Conservation (phyloP, 2,797 vertebrate genomes). For the Sardinella longiceps region DNA sequence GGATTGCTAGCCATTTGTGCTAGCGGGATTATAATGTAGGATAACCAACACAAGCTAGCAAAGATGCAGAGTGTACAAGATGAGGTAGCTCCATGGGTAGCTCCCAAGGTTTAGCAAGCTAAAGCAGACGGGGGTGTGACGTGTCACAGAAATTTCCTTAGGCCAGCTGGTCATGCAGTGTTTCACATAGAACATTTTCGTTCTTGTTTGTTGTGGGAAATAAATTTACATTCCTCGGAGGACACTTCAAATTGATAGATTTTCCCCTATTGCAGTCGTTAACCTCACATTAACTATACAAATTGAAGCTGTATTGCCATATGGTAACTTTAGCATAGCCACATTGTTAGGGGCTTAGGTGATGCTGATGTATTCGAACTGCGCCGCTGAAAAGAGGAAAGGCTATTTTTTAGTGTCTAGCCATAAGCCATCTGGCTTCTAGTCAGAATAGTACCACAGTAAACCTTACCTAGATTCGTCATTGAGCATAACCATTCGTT, state of each 20-base stretch:
- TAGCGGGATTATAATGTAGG: conserved; percentile 19
- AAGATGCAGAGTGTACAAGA: conserved; percentile 14
- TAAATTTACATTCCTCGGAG: background rate
- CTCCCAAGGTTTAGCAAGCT: background rate
- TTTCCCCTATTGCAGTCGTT: background rate
- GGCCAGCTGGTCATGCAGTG: background rate
- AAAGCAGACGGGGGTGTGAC: conserved; percentile 12
- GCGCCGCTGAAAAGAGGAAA: background rate
- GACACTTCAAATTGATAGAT: background rate
- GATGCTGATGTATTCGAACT: background rate
- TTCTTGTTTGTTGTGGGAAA: background rate
- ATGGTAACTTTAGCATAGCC: background rate
- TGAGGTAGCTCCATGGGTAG: conserved; percentile 3
- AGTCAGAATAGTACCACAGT: background rate
- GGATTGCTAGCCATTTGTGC: background rate
- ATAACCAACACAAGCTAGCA: conserved; percentile 5
- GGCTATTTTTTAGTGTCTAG: background rate
- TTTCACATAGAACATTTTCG: background rate
- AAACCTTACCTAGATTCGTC: background rate
- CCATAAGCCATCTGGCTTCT: background rate
- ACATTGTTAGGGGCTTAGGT: conserved; percentile 1
- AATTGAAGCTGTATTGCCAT: background rate
- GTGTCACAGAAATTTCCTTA: conserved; percentile 15
- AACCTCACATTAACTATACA: background rate
- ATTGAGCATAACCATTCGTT: background rate